Percentiles rank a stretch among this genome's conserved stretches.
Evolutionary conservation across 2,888 invertebrate genomes (phyloP).

Genomic region (Venustoraphidia nigricollis): DNA sequence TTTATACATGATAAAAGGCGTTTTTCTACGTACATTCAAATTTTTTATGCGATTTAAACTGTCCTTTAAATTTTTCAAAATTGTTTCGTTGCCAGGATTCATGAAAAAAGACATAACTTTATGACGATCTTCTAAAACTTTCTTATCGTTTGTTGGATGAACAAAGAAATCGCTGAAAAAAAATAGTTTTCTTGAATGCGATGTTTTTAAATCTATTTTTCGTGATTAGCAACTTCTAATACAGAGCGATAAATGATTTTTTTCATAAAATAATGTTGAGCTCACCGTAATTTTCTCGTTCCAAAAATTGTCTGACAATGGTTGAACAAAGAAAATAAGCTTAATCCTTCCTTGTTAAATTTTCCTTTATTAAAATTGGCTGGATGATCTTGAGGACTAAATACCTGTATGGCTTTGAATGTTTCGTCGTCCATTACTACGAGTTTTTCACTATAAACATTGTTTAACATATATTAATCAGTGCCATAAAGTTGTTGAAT

Average conservation of each 20-base stretch:
- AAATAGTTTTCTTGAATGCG: neutral
- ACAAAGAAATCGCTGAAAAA: conserved; percentile 45
- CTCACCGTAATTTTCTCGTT: conserved; percentile 5
- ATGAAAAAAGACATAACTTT: conserved; percentile 55
- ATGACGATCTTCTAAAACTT: conserved; percentile 43
- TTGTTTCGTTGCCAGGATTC: conserved; percentile 40
- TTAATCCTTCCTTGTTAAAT: conserved; percentile 50
- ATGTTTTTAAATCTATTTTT: neutral
- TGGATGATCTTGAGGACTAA: conserved; percentile 55
- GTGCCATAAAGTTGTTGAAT: no score
- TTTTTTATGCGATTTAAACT: conserved; percentile 44
- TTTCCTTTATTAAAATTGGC: conserved; percentile 55
- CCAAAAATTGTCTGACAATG: conserved; percentile 9
- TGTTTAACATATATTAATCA: no score
- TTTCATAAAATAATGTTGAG: neutral
- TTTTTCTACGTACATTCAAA: conserved; percentile 34
- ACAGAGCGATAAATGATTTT: neutral
- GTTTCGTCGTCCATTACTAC: conserved; percentile 57
- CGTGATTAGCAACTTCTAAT: neutral
- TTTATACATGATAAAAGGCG: neutral
- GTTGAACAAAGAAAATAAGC: conserved; percentile 49
- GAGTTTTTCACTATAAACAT: conserved; percentile 39
- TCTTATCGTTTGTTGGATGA: conserved; percentile 49
- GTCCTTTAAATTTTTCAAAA: conserved; percentile 43
- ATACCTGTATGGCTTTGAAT: conserved; percentile 62